phyloP scores from a whole-genome alignment of 2,888 invertebrate genomes.

The Catocala nupta region DNA sequence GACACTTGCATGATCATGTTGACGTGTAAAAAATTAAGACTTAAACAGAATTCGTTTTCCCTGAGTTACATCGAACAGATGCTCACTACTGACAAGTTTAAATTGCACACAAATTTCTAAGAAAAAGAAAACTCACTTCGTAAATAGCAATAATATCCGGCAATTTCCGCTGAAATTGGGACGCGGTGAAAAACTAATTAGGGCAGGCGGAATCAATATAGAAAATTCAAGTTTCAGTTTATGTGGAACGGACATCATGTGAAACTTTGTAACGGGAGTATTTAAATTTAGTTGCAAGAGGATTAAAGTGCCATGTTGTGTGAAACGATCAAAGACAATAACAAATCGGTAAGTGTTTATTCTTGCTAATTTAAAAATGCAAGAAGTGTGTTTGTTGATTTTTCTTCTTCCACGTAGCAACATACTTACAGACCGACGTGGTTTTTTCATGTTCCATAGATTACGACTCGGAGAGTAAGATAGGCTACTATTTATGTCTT shows the following conservation, averaged over 20 bases:
- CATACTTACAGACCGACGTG: too few relatives aligned
- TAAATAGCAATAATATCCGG: slow-evolving; percentile 53
- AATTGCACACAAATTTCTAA: slow-evolving; percentile 19
- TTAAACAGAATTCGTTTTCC: not conserved
- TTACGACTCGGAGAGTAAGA: too few relatives aligned
- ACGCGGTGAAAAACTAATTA: slow-evolving; percentile 46
- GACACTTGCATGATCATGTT: too few relatives aligned
- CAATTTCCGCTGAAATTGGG: slow-evolving; percentile 51
- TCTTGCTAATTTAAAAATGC: too few relatives aligned
- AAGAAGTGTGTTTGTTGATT: too few relatives aligned
- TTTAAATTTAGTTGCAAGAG: not conserved
- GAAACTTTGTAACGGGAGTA: slow-evolving; percentile 17
- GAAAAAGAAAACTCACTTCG: slow-evolving; percentile 17
- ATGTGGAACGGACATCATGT: slow-evolving; percentile 26
- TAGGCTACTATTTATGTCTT: too few relatives aligned
- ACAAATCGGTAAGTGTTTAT: slow-evolving; percentile 53
- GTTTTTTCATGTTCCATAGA: too few relatives aligned
- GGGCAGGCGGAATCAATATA: slow-evolving; percentile 52
- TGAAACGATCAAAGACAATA: slow-evolving; percentile 54
- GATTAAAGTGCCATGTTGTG: slow-evolving; percentile 22
- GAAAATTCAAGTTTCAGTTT: slow-evolving; percentile 32
- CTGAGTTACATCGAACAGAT: slow-evolving; percentile 13
- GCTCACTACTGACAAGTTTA: slow-evolving; percentile 20
- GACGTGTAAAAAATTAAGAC: too few relatives aligned
- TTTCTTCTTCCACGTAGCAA: too few relatives aligned